Base-by-base conservation (phyloP, 2,888 invertebrate species). In the Parthenolecanium corni region DNA sequence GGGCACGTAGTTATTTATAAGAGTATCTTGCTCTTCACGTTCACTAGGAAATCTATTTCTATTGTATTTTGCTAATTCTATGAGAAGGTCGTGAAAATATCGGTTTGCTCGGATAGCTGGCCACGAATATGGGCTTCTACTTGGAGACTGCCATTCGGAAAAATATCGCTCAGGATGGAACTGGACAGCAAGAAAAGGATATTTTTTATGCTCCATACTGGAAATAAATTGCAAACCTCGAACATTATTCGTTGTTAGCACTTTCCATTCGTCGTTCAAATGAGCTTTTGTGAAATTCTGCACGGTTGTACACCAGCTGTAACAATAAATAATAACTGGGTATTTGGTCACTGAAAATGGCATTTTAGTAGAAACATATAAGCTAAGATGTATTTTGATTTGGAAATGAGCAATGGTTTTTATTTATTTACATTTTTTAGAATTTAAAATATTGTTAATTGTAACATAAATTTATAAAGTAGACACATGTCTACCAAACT, bases 121-220 rank as follows among this genome's bases (percentile, higher is more conserved):
- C 16, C 20, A 24, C 40, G 24, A 51, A 18, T 66, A 64, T 14
- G 66, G 58, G 25, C 52, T 31, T 38, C 53, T 63, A 12, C 36
- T 9, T 23, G 24, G 6, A 23, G 25, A 20, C 3, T 6, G 18
- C 64, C 64, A 64, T 58, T 66, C 66, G 5, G 31, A 31, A 14
- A 52, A 62, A 20, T 57, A 56, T 56, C 65, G 65, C 44, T 66
- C 66, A 24, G 66, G 66, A 52, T 66, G 66, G 40, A 65, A 66
- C 61, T 66, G 66, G 20, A 65, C 51, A 21, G 64, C 66, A 1
- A 65, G 51, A 44, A 65, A 65, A 36, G 66, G 66, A 46, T 65
- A 65, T 11, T 54, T 52, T 40, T 53, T 65, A 12, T 62, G 58
- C 52, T 66, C 66, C 42, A 66, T 62, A 31, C 52, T 65, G 2